Conservation (phyloP, 2,113 vertebrate species). For the Argyrosomus japonicus region DNA sequence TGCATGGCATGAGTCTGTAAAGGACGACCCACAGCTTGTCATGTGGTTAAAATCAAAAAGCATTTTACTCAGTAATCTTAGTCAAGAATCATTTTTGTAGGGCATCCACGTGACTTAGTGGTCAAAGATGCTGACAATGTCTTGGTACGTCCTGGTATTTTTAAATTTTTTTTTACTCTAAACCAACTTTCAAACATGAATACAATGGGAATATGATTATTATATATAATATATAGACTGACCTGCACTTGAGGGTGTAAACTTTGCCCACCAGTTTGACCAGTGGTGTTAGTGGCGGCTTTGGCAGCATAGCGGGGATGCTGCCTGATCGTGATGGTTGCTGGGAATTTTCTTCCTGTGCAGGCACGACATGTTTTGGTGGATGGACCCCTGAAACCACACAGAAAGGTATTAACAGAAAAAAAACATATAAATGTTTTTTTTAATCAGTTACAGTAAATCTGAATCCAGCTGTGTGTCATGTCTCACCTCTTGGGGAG, state of each 20-base stretch:
- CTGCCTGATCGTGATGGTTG: conserved; percentile 87
- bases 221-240: conserved; percentile 12
- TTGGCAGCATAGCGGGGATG: conserved; percentile 91
- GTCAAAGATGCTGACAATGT: background rate
- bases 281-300: conserved; percentile 90
- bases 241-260: conserved; percentile 97
- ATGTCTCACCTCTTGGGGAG: conserved; percentile 68
- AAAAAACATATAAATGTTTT: background rate
- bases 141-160: no score
- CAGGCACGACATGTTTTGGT: conserved; percentile 72
- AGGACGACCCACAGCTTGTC: background rate
- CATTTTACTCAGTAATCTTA: background rate
- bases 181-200: background rate
- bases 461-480: background rate
- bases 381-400: conserved; percentile 84
- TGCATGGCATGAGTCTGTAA: no score
- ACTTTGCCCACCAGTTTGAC: conserved; percentile 94
- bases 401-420: background rate
- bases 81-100: background rate
- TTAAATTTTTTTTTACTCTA: background rate
- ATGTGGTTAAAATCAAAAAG: background rate
- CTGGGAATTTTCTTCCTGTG: conserved; percentile 80
- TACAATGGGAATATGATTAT: background rate
- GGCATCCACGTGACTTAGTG: no score
- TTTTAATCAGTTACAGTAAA: background rate